phyloP scores from a whole-genome alignment of 2,888 invertebrate genomes.

The Agrotis puta region DNA sequence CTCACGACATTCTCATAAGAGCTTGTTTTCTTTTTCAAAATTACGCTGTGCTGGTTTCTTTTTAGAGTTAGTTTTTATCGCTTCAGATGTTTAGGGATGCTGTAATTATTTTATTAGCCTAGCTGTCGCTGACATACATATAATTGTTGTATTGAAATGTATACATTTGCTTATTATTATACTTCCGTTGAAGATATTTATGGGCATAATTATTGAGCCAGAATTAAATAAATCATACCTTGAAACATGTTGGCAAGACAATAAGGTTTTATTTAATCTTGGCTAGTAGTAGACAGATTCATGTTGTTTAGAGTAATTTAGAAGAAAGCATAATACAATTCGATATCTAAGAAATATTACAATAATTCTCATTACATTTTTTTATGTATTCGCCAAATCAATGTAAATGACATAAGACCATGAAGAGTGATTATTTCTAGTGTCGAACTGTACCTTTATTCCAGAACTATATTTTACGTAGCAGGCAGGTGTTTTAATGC shows the following conservation, averaged over 20 bases:
- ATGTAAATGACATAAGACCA: neutral
- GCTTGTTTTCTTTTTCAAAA: slow-evolving; percentile 83
- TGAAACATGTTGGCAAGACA: slow-evolving; percentile 62
- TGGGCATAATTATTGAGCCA: slow-evolving; percentile 64
- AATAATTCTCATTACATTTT: neutral
- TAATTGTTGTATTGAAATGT: slow-evolving; percentile 68
- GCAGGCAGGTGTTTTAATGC: slow-evolving; percentile 54
- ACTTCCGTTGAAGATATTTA: slow-evolving; percentile 66
- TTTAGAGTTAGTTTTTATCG: slow-evolving; percentile 79
- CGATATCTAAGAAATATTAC: slow-evolving; percentile 51
- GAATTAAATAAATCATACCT: slow-evolving; percentile 69
- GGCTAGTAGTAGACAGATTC: slow-evolving; percentile 62
- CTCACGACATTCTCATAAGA: slow-evolving; percentile 81
- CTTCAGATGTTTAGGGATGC: slow-evolving; percentile 78
- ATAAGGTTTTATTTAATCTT: slow-evolving; percentile 66
- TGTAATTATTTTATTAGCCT: slow-evolving; percentile 78
- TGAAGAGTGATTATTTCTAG: slow-evolving; percentile 48
- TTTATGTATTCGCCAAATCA: slow-evolving; percentile 1
- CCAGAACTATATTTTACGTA: slow-evolving; percentile 52
- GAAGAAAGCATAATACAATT: slow-evolving; percentile 55
- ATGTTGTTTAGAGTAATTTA: slow-evolving; percentile 60
- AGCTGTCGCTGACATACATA: slow-evolving; percentile 72
- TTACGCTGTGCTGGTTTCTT: slow-evolving; percentile 83
- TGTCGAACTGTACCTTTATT: slow-evolving; percentile 57
- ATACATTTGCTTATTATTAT: slow-evolving; percentile 70